A percentile compares a stretch with the other conserved stretches of the same genome.
These are phyloP conservation scores for Andrena bucephala DNA, from an alignment of 2,888 invertebrate genomes.

Conservation along the genomic window DNA sequence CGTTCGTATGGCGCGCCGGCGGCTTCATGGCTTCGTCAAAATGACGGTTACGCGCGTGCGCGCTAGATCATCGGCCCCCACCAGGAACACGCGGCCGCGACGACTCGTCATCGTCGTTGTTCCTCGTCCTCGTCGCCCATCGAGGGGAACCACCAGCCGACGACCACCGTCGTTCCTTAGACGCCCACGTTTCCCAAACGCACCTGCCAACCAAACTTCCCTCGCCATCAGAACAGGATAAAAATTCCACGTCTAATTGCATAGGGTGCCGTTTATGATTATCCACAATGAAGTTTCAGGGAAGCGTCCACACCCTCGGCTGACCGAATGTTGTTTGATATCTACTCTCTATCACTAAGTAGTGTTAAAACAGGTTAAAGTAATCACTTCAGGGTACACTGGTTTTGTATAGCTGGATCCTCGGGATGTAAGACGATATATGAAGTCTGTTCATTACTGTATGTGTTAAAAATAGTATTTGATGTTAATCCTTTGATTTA, in stretches of 20 bases:
- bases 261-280: too few species aligned
- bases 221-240: background rate
- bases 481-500: slow-evolving; percentile 10
- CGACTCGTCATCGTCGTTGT: slow-evolving; percentile 59
- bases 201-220: slow-evolving; percentile 58
- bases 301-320: too few species aligned
- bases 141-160: slow-evolving; percentile 61
- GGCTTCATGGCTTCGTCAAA: slow-evolving; percentile 83
- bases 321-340: background rate
- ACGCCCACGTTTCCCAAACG: slow-evolving; percentile 66
- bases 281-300: too few species aligned
- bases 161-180: slow-evolving; percentile 54
- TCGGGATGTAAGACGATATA: background rate
- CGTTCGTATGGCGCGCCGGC: slow-evolving; percentile 87
- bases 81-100: slow-evolving; percentile 55
- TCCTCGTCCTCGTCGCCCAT: slow-evolving; percentile 53
- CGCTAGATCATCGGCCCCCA: slow-evolving; percentile 72
- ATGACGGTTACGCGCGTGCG: slow-evolving; percentile 80
- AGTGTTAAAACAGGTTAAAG: background rate
- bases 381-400: background rate
- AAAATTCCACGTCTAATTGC: background rate
- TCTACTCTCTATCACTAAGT: background rate
- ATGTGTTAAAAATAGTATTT: slow-evolving; percentile 1
- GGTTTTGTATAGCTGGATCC: background rate
- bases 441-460: background rate